Evolutionary conservation across 2,888 invertebrate species (phyloP), one percentile per base, ranked within the genome.

Genomic region (Drosophila atroscutellata): DNA sequence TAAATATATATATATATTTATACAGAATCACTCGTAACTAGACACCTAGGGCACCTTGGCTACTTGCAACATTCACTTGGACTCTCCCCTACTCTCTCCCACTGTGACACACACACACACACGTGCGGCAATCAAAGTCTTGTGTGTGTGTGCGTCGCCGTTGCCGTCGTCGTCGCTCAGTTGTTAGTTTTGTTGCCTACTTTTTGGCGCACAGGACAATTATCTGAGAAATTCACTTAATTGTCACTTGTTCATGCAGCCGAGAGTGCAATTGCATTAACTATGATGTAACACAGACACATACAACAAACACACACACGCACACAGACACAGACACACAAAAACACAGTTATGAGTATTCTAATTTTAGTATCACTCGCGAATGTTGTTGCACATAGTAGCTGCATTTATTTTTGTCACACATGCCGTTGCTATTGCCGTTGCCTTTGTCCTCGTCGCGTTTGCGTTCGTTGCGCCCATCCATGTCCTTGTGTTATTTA

Each of bases 401-500:
- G 32, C 50, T 64, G 74, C 79, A 62, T 66, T 70, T 78, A 80
- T 78, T 78, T 80, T 51, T 62, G 58, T 72, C 68, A 58, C 77
- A 73, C 81, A 67, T 63, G 62, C 68, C 30, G 47, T 42, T 54
- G 56, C 32, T 51, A 39, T n/a, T 28, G 42, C 37, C 59, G 56
- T 56, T 64, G 73, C 61, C 59, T 64, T 66, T 74, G 86, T 72
- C 83, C 55, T 80, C 72, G 83, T 66, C 72, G 66, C 51, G n/a
- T 54, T 52, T 51, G 76, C 82, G 81, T 81, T 78, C 83, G 68
- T 78, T 81, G 85, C 75, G 88, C 83, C 88, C 80, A 64, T 68
- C 78, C 86, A 86, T 81, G 90, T 90, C 90, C 86, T 87, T 87
- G 86, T 74, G 83, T 90, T 87, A 90, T 90, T 90, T 90, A 78